Evolutionary conservation across 2,797 vertebrate genomes (phyloP).

Genomic region (Anguilla pacifica): DNA sequence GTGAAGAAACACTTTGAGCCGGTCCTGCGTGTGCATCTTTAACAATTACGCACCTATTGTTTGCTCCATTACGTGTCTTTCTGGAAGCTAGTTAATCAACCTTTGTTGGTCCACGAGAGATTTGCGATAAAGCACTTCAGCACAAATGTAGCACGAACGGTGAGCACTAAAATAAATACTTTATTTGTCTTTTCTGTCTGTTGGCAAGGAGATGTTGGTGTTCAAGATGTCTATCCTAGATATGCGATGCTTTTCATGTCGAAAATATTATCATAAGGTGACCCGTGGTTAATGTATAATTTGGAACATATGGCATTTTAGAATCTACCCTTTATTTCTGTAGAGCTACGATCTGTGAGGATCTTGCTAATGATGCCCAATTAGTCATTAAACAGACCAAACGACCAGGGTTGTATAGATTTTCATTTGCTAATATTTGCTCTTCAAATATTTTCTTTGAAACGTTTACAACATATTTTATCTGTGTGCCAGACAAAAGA

Average conservation of each 20-base stretch:
- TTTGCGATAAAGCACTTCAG: constrained; percentile 57
- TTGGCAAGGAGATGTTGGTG: constrained; percentile 76
- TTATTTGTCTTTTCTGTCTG: constrained; percentile 63
- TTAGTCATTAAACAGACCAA: constrained; percentile 86
- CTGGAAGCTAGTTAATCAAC: constrained; percentile 43
- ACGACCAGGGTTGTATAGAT: constrained; percentile 79
- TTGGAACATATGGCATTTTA: constrained; percentile 92
- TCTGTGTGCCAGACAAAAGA: constrained; percentile 76
- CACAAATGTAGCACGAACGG: constrained; percentile 51
- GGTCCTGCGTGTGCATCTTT: neutral
- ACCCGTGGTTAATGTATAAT: constrained; percentile 96
- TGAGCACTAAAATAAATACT: constrained; percentile 58
- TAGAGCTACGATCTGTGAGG: constrained; percentile 80
- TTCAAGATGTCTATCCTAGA: constrained; percentile 65
- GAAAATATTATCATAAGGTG: constrained; percentile 67
- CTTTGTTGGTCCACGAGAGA: constrained; percentile 48
- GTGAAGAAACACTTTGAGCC: neutral
- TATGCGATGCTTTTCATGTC: constrained; percentile 59
- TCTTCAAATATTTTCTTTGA: constrained; percentile 95
- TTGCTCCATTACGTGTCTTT: constrained; percentile 23
- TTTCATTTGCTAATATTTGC: constrained; percentile 93
- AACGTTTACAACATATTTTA: constrained; percentile 87
- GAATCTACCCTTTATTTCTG: constrained; percentile 75
- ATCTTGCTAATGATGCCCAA: constrained; percentile 90
- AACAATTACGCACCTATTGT: constrained; percentile 69